These are phyloP conservation scores for Drosophila murphyi DNA, from an alignment of 1,140 invertebrate species.

Conservation along the genomic window DNA sequence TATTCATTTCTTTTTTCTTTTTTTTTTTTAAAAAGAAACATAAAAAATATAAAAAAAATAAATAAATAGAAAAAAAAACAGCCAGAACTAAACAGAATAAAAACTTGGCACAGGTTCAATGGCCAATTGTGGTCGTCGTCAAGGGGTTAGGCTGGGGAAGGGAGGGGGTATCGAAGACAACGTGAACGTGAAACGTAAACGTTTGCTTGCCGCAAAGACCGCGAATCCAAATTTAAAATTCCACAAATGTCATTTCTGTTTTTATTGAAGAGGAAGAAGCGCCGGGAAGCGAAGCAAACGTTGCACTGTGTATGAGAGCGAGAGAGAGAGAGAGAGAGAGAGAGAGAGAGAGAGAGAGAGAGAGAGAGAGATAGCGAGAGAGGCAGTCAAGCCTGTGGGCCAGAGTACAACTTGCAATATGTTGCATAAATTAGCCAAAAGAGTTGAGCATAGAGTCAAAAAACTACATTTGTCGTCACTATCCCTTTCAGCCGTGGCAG, in stretches of 20 bases:
- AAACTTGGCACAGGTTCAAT: slow-evolving; percentile 76
- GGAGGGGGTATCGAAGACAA: neutral
- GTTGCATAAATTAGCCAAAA: slow-evolving; percentile 70
- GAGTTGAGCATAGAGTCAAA: neutral
- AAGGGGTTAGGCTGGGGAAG: neutral
- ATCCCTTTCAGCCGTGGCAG: slow-evolving; percentile 38
- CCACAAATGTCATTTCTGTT: slow-evolving; percentile 77
- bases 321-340: neutral
- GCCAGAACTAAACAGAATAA: slow-evolving; percentile 44
- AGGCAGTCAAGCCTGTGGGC: slow-evolving; percentile 3
- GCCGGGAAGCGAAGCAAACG: slow-evolving; percentile 18
- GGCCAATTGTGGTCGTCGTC: slow-evolving; percentile 47
- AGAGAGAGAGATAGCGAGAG: slow-evolving; percentile 43
- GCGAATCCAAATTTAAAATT: slow-evolving; percentile 69
- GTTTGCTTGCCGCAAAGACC: slow-evolving; percentile 18
- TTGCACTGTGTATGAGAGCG: neutral
- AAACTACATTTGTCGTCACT: slow-evolving; percentile 19
- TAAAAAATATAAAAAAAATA: neutral
- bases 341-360: neutral
- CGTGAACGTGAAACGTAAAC: neutral
- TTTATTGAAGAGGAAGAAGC: slow-evolving; percentile 58
- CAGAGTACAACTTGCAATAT: slow-evolving; percentile 56
- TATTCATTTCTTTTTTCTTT: neutral
- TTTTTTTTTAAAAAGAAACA: slow-evolving; percentile 14
- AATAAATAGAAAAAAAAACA: slow-evolving; percentile 13